A percentile compares a stretch with the other conserved stretches of the same genome.
Evolutionary conservation across 2,888 invertebrate genomes (phyloP).

Genomic region (Tetropium fuscum): DNA sequence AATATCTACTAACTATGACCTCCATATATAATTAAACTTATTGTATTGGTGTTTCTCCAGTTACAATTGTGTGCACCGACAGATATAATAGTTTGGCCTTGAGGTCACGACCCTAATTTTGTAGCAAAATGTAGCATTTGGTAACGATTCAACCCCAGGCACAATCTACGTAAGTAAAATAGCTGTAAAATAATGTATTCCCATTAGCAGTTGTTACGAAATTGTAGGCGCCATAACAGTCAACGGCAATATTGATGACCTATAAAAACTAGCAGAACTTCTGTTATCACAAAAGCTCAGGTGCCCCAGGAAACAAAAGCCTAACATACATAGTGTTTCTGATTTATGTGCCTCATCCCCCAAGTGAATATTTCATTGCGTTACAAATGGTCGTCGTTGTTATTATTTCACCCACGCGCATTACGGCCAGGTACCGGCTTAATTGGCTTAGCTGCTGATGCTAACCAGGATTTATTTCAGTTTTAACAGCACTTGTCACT

Average conservation of each 20-base stretch:
- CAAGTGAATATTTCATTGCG: slow-evolving; percentile 60
- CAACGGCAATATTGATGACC: neutral
- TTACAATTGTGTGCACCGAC: no score
- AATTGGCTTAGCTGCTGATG: slow-evolving; percentile 60
- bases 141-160: no score
- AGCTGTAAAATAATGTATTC: no score
- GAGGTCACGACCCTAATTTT: no score
- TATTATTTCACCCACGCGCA: slow-evolving; percentile 58
- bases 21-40: no score
- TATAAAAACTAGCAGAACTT: slow-evolving; percentile 6
- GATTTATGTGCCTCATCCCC: slow-evolving; percentile 49
- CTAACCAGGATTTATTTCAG: slow-evolving; percentile 59
- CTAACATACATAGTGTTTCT: slow-evolving; percentile 48
- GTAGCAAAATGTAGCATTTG: no score
- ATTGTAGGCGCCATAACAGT: slow-evolving; percentile 19
- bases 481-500: slow-evolving; percentile 59
- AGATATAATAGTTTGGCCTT: no score
- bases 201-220: no score
- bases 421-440: slow-evolving; percentile 56
- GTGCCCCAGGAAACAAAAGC: slow-evolving; percentile 44
- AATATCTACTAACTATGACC: no score
- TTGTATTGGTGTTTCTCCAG: no score
- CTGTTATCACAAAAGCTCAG: slow-evolving; percentile 32
- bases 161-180: no score
- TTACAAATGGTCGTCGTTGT: slow-evolving; percentile 61